Evolutionary conservation across 2,797 vertebrate genomes (phyloP), one percentile per base, ranked within the genome.

Genomic region (Poecilia wingei): DNA sequence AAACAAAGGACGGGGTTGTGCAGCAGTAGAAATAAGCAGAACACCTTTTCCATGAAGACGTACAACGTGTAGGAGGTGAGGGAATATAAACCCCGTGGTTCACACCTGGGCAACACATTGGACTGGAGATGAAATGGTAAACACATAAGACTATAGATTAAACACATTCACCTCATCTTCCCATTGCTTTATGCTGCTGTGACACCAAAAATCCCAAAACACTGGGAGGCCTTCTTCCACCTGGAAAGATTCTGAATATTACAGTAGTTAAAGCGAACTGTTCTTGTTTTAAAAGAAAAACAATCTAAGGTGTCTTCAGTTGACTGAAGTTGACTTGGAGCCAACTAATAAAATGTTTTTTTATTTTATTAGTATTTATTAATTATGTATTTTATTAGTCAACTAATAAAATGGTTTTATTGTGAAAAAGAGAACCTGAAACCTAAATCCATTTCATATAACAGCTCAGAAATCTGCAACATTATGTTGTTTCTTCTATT

Each of bases 71-170:
- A n/a, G 41, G 66, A 1, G 66, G 39, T 69, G 41, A 70, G 22
- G 25, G 41, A 45, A 14, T 28, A 70, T 70, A n/a, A 45, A 70
- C 41, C 1, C 13, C 3, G 25, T 28, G 12, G 25, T 14, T 12
- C 12, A 45, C 68, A 70, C 68, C 68, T 70, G 68, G 25, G 14
- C 68, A 28, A 45, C 68, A 70, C 41, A 70, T 45, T 43, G 41
- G 41, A 70, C 39, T 28, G 25, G 25, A 45, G 45, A 45, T 45
- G 25, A 43, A 70, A 70, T 6, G 22, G 4, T 70, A 70, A 70
- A 70, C 68, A 45, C 68, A 69, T 22, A 25, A 14, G 66, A n/a
- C 66, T 41, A 13, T 43, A 41, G 64, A 68, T 68, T 41, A 68
- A 68, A 68, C 36, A 25, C 66, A 45, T 45, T 70, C 25, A 6